Base-by-base conservation (phyloP, 2,888 invertebrate genomes). In the Lochmaea crataegi region DNA sequence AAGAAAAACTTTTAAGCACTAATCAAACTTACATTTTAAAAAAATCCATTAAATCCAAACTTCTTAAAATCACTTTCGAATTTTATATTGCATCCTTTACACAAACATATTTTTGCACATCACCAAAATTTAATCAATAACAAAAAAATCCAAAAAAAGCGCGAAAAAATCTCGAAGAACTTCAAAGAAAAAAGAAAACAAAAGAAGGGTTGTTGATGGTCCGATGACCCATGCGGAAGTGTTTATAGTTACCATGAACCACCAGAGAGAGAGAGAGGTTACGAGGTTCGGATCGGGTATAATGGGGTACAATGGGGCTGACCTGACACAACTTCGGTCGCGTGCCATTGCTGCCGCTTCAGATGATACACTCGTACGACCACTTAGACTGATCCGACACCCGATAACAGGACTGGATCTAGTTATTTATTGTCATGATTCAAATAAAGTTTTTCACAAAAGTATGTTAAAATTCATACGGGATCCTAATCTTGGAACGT, bases 221-320 rank as follows among this genome's bases (percentile, higher is more conserved):
- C 67, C 79, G 82, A 82, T 84, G 85, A 82, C 83, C 84, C 79
- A 84, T 80, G 80, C 84, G 85, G 85, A 85, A 85, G 84, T 85
- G 81, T 80, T 82, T 79, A 77, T 80, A 26, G n/a, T 26, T 16
- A 58, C 22, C 26, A 67, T 41, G 48, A 42, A 53, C 42, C 9
- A 61, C 42, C 18, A 64, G n/a, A 48, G 51, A 81, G n/a, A 48
- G 51, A 81, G 32, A 6, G 77, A 80, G 78, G 76, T 77, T 73
- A 74, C 77, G 77, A 53, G 53, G 53, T 53, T 53, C 9, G 16
- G 53, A 53, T 18, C 53, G 53, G 75, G 77, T 79, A 81, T 63
- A 63, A 41, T 63, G 41, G 69, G 51, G 63, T 53, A 63, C 69
- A 82, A 83, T 83, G 84, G 83, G 82, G 84, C 84, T 84, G 84